These are phyloP conservation scores for Propithecus coquereli DNA, from an alignment of 2,113 vertebrate species.

Conservation along the genomic window DNA sequence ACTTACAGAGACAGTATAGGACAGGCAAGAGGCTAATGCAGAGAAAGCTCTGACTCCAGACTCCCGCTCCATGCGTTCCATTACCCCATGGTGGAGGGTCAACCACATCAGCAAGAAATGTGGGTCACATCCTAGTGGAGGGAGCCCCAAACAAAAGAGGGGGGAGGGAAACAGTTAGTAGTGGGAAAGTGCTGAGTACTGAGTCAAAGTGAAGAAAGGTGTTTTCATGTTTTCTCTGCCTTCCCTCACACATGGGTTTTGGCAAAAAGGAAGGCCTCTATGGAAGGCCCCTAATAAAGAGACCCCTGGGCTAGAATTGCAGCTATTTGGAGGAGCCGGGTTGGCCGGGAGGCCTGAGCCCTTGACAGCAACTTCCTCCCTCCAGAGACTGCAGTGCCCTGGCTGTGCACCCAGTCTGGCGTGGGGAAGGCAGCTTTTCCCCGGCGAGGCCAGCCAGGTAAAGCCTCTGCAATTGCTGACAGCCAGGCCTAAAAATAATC, in stretches of 20 bases:
- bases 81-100: not conserved
- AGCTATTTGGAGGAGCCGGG: not conserved
- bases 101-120: not conserved
- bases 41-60: not conserved
- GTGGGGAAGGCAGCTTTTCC: not conserved
- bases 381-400: accelerated
- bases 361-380: not conserved
- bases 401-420: too few relatives aligned
- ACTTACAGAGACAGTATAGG: not conserved
- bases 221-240: not conserved
- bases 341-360: not conserved
- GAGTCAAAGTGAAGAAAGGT: not conserved
- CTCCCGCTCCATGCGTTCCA: not conserved
- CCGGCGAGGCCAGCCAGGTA: not conserved
- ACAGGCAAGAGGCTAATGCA: not conserved
- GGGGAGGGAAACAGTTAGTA: not conserved
- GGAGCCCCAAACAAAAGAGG: not conserved
- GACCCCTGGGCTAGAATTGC: not conserved
- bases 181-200: not conserved
- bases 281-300: too few relatives aligned
- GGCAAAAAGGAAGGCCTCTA: not conserved
- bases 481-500: not conserved
- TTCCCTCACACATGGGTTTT: not conserved
- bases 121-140: not conserved
- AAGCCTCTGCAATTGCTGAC: not conserved